phyloP scores from a whole-genome alignment of 2,113 vertebrate genomes.

The Glaucomys volans region DNA sequence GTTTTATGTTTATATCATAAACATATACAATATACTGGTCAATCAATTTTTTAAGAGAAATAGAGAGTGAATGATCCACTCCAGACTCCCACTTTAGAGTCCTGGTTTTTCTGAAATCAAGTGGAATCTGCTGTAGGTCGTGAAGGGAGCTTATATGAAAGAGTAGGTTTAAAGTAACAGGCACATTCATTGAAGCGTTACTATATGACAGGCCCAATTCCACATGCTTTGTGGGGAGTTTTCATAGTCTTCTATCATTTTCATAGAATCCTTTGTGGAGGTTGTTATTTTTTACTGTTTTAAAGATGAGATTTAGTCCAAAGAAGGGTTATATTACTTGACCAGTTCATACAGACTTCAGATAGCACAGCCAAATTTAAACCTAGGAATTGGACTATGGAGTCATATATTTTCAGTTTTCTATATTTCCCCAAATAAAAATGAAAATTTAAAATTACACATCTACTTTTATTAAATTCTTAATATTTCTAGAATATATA shows the following conservation, averaged over 20 bases:
- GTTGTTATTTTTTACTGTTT: not conserved
- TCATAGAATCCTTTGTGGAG: not conserved
- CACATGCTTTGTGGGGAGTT: not conserved
- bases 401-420: not conserved
- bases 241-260: not conserved
- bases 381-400: not conserved
- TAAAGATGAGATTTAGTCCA: not conserved
- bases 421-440: not conserved
- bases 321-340: not conserved
- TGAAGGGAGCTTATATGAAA: not conserved
- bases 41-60: not conserved
- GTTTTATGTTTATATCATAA: not conserved
- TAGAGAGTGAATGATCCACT: not conserved
- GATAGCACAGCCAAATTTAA: not conserved
- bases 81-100: not conserved
- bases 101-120: not conserved
- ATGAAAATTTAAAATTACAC: not conserved
- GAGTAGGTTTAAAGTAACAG: not conserved
- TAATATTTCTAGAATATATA: not conserved
- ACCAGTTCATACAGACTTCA: not conserved
- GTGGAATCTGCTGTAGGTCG: not conserved
- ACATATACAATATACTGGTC: not conserved
- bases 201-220: not conserved
- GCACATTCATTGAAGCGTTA: not conserved
- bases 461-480: not conserved